Percentiles rank a stretch among this genome's conserved stretches.
Evolutionary conservation across 2,888 invertebrate genomes (phyloP).

Genomic region (Chrysomela aeneicollis): DNA sequence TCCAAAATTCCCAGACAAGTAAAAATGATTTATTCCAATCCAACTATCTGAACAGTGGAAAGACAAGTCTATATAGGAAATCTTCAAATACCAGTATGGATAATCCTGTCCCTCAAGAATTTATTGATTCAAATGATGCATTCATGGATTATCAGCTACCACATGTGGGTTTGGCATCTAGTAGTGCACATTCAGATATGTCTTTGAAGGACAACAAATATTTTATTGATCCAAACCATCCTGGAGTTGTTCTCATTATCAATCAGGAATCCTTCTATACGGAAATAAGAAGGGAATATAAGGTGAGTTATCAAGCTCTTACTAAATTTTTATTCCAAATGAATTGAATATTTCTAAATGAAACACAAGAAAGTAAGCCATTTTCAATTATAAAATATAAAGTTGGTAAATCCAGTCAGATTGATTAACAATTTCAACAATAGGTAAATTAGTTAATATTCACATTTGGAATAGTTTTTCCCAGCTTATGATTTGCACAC

Average conservation of each 20-base stretch:
- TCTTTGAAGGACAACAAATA: slow-evolving; percentile 43
- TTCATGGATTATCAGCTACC: slow-evolving; percentile 27
- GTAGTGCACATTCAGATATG: background rate
- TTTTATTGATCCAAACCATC: slow-evolving; percentile 48
- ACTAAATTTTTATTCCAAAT: no score
- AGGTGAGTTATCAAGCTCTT: slow-evolving; percentile 31
- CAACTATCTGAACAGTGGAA: background rate
- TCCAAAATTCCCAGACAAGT: slow-evolving; percentile 9
- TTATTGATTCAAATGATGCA: background rate
- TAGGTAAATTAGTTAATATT: no score
- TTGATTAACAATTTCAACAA: no score
- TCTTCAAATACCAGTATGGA: slow-evolving; percentile 27
- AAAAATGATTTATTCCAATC: slow-evolving; percentile 8
- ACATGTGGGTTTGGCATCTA: background rate
- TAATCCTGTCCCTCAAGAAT: slow-evolving; percentile 22
- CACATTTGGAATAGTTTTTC: no score
- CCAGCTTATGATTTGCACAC: no score
- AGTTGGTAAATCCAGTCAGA: no score
- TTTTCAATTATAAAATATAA: no score
- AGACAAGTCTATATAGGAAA: slow-evolving; percentile 1
- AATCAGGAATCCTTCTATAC: slow-evolving; percentile 58
- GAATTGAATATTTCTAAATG: no score
- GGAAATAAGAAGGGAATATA: slow-evolving; percentile 41
- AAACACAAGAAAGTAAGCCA: no score
- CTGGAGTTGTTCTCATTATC: slow-evolving; percentile 60